Conservation (phyloP, 2,888 invertebrate species). For the Nomada goodeniana region DNA sequence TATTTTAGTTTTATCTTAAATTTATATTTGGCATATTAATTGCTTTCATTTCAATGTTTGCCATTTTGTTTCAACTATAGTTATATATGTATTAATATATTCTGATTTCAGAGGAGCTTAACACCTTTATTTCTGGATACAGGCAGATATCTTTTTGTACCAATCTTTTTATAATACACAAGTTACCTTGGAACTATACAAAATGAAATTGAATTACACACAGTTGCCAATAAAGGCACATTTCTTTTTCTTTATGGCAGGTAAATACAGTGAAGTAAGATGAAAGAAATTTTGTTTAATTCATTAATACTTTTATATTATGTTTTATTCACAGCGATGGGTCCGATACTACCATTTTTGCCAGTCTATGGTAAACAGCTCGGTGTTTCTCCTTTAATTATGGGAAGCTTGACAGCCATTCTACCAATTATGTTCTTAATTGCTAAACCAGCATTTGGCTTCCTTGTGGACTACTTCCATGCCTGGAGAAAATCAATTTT, state of each 20-base stretch:
- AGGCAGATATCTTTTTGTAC: neutral
- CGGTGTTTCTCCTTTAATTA: conserved; percentile 90
- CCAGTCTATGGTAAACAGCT: conserved; percentile 92
- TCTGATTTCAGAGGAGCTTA: conserved; percentile 25
- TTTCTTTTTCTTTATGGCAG: conserved; percentile 95
- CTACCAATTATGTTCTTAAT: conserved; percentile 91
- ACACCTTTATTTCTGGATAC: neutral
- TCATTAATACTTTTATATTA: neutral
- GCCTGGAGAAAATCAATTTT: conserved; percentile 90
- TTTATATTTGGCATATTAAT: neutral
- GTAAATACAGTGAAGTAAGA: conserved; percentile 85
- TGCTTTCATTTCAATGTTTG: neutral
- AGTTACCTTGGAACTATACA: neutral
- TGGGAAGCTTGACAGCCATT: conserved; percentile 91
- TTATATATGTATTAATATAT: neutral
- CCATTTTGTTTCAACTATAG: neutral
- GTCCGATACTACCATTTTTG: conserved; percentile 92
- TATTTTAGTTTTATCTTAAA: neutral
- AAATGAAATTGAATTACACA: conserved; percentile 88
- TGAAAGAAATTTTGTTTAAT: neutral
- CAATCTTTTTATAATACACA: neutral
- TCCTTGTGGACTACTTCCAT: conserved; percentile 90
- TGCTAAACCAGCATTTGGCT: conserved; percentile 91
- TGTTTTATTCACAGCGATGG: conserved; percentile 87
- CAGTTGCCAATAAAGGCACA: conserved; percentile 94